phyloP scores from a whole-genome alignment of 64 coral and sea anemone species.

The Pocillopora verrucosa region DNA sequence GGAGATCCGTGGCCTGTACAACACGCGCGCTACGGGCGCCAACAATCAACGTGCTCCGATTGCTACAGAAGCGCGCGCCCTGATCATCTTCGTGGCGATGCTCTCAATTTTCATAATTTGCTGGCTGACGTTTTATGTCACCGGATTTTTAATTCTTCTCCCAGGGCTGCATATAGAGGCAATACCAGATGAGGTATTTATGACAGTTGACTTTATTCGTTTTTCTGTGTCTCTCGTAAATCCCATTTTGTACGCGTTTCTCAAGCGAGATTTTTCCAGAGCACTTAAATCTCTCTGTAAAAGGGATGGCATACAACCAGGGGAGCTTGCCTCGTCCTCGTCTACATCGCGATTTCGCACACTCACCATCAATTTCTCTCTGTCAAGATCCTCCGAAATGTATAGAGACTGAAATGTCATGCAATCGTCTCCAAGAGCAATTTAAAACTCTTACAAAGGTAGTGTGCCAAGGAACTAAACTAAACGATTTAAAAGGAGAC shows the following conservation, averaged over 20 bases:
- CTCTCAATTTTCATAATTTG: constrained; percentile 70
- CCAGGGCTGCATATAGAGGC: background rate
- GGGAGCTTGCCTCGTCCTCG: constrained; percentile 45
- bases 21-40: constrained; percentile 13
- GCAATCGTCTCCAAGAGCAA: background rate
- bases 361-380: constrained; percentile 33
- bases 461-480: background rate
- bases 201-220: constrained; percentile 69
- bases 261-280: constrained; percentile 89
- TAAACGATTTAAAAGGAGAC: background rate
- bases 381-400: constrained; percentile 42
- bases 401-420: background rate
- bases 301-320: constrained; percentile 50
- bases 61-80: constrained; percentile 83
- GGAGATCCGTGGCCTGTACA: constrained; percentile 75
- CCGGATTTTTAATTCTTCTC: background rate
- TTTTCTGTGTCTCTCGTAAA: constrained; percentile 78
- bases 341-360: constrained; percentile 23
- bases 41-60: constrained; percentile 54
- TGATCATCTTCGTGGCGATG: constrained; percentile 82
- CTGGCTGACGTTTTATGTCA: constrained; percentile 72
- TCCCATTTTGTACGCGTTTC: constrained; percentile 88
- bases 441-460: background rate
- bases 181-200: background rate
- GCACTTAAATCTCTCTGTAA: constrained; percentile 57